Conservation (phyloP, 1,140 invertebrate species). For the Aculops lycopersici region DNA sequence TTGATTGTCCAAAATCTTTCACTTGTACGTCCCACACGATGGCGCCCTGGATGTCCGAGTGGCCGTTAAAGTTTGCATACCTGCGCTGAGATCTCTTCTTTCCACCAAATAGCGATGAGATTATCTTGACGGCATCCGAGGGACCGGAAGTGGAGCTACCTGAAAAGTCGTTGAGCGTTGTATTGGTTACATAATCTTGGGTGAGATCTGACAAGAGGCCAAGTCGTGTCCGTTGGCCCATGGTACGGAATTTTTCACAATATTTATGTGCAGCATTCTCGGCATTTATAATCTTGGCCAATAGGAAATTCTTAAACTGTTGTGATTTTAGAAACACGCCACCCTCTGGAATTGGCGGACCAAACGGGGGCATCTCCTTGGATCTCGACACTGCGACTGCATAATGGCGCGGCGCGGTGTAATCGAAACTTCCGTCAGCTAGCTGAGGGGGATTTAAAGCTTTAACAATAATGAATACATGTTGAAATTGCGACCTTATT, state of each 20-base stretch:
- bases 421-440: conserved; percentile 1
- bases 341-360: conserved; percentile 53
- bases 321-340: conserved; percentile 54
- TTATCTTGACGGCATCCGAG: conserved; percentile 4
- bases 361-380: conserved; percentile 79
- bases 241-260: conserved; percentile 73
- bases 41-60: conserved; percentile 28
- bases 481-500: conserved; percentile 79
- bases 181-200: conserved; percentile 44
- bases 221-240: conserved; percentile 75
- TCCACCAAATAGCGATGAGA: conserved; percentile 4
- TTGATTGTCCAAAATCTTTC: conserved; percentile 24
- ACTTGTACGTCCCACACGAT: conserved; percentile 27
- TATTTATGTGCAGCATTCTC: conserved; percentile 71
- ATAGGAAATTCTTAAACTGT: conserved; percentile 60
- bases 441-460: conserved; percentile 13
- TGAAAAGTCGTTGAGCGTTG: conserved; percentile 27
- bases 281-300: conserved; percentile 87
- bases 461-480: conserved; percentile 77
- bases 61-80: conserved; percentile 19
- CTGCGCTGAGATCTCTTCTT: not conserved
- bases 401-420: conserved; percentile 8
- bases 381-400: conserved; percentile 67
- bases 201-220: conserved; percentile 71
- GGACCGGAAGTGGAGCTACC: conserved; percentile 1